These are phyloP conservation scores for Hirudinaria manillensis DNA, from an alignment of 2,888 invertebrate genomes.

Conservation along the genomic window DNA sequence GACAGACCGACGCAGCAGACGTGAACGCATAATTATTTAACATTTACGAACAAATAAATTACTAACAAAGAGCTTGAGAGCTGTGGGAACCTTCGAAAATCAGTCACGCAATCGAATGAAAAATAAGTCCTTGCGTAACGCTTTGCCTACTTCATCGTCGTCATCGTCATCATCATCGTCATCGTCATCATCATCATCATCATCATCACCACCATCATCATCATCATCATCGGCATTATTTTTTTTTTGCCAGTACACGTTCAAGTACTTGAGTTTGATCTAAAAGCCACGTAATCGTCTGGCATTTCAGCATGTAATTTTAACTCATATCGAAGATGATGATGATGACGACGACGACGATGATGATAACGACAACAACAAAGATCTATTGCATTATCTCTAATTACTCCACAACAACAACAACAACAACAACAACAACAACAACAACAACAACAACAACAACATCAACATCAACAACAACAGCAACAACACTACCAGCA, in stretches of 20 bases:
- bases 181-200: conserved; percentile 14
- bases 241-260: too few relatives aligned
- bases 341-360: not conserved
- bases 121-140: not conserved
- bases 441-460: not conserved
- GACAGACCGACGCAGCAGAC: too few relatives aligned
- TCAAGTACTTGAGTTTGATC: too few relatives aligned
- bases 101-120: too few relatives aligned
- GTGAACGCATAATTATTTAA: too few relatives aligned
- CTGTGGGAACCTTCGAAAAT: too few relatives aligned
- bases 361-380: not conserved
- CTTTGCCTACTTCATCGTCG: not conserved
- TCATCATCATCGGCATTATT: not conserved
- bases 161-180: conserved; percentile 13
- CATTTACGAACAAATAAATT: too few relatives aligned
- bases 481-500: not conserved
- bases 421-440: not conserved
- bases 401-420: not conserved
- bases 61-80: too few relatives aligned
- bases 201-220: conserved; percentile 4
- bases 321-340: not conserved
- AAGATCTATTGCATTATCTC: not conserved
- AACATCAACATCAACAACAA: not conserved
- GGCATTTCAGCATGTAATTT: too few relatives aligned
- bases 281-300: too few relatives aligned